phyloP scores from a whole-genome alignment of 2,113 vertebrate species.

The Kryptolebias marmoratus region DNA sequence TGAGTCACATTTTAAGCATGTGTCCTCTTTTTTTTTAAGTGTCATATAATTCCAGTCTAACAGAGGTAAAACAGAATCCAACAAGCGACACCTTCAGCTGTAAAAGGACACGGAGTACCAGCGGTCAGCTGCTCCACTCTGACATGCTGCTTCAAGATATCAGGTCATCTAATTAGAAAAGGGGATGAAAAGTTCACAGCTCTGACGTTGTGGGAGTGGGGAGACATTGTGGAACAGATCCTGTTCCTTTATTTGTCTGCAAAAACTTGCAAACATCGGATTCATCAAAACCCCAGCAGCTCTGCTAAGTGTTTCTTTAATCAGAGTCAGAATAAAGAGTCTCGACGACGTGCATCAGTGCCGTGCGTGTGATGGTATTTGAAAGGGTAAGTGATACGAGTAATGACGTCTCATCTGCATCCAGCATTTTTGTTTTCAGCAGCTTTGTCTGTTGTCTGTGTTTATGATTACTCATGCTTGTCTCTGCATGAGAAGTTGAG shows the following conservation, averaged over 20 bases:
- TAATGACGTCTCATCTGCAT: constrained; percentile 19
- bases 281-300: background rate
- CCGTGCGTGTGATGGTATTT: constrained; percentile 1
- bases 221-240: constrained; percentile 60
- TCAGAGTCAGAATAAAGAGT: constrained; percentile 5
- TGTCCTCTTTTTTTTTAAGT: background rate
- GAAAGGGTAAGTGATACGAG: constrained; percentile 7
- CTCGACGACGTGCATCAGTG: constrained; percentile 6
- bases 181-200: constrained; percentile 72
- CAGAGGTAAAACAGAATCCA: constrained; percentile 35
- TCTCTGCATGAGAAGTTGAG: constrained; percentile 10
- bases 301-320: constrained; percentile 11
- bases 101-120: constrained; percentile 42
- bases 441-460: constrained; percentile 7
- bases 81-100: constrained; percentile 18
- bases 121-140: constrained; percentile 48
- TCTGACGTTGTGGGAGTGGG: constrained; percentile 68
- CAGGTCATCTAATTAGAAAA: constrained; percentile 73
- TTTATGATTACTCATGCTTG: constrained; percentile 23
- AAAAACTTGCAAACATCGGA: constrained; percentile 32
- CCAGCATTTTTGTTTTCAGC: constrained; percentile 9
- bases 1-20: background rate
- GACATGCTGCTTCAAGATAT: constrained; percentile 65
- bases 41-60: constrained; percentile 25
- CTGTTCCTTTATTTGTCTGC: constrained; percentile 51